Evolutionary conservation across 2,113 vertebrate species (phyloP).

Genomic region (Limanda limanda): DNA sequence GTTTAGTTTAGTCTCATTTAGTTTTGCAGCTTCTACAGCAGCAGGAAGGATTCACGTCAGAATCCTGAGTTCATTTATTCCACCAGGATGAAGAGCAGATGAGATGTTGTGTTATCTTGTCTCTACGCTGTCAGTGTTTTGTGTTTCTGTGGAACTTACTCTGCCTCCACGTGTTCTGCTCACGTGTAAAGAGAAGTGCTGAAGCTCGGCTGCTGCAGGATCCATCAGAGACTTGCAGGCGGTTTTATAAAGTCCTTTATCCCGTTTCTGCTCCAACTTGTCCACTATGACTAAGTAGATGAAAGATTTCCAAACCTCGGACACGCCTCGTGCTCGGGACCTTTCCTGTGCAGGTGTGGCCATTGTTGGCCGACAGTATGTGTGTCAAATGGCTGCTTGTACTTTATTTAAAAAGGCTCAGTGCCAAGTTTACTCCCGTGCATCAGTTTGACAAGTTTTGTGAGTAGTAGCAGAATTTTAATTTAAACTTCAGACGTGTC

Average conservation of each 20-base stretch:
- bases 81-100: too few species aligned
- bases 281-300: background rate
- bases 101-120: background rate
- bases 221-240: background rate
- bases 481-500: too few species aligned
- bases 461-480: background rate
- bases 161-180: conserved; percentile 14
- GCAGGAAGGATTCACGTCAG: too few species aligned
- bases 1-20: too few species aligned
- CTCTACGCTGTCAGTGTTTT: background rate
- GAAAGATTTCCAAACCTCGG: background rate
- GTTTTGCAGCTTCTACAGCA: too few species aligned
- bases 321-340: background rate
- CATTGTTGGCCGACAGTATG: background rate
- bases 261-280: background rate
- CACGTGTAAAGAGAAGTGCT: conserved; percentile 5
- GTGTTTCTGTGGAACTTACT: background rate
- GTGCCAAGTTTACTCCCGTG: too few species aligned
- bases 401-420: too few species aligned
- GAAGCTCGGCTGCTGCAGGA: background rate
- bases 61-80: too few species aligned
- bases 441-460: background rate
- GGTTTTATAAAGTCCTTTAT: conserved; percentile 17
- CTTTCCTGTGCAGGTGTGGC: background rate
- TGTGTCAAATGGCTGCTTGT: background rate